Conservation (phyloP, 2,113 vertebrate genomes). For the Pholis gunnellus region DNA sequence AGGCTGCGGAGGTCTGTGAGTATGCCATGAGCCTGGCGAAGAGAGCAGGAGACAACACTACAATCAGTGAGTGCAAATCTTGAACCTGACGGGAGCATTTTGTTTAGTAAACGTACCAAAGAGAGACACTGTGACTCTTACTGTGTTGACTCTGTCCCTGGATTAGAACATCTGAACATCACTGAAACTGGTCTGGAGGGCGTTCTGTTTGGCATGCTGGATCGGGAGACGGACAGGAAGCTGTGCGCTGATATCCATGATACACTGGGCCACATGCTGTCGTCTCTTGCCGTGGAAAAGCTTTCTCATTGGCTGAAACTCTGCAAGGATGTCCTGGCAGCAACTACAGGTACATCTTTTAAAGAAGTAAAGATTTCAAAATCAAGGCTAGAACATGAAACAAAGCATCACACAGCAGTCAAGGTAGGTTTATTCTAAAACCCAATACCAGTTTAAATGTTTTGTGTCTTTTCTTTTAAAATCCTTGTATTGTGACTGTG, state of each 20-base stretch:
- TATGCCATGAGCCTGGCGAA: slow-evolving; percentile 97
- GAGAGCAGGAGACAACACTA: slow-evolving; percentile 87
- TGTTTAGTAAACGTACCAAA: not conserved
- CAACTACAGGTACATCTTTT: slow-evolving; percentile 89
- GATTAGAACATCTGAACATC: slow-evolving; percentile 89
- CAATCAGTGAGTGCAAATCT: slow-evolving; percentile 86
- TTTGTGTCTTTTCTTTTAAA: not conserved
- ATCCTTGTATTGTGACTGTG: not conserved
- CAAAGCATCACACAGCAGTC: not conserved
- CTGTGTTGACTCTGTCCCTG: slow-evolving; percentile 2
- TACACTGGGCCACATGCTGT: slow-evolving; percentile 98
- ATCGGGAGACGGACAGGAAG: slow-evolving; percentile 96
- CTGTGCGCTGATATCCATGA: slow-evolving; percentile 98
- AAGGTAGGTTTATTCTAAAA: not conserved
- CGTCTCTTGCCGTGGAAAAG: slow-evolving; percentile 95
- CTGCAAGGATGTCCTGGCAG: slow-evolving; percentile 98
- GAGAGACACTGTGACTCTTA: not conserved
- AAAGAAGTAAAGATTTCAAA: slow-evolving; percentile 9
- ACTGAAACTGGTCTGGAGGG: slow-evolving; percentile 97
- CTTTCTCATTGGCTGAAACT: slow-evolving; percentile 98
- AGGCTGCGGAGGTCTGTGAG: slow-evolving; percentile 97
- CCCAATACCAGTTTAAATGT: not conserved
- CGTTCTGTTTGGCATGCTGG: slow-evolving; percentile 97
- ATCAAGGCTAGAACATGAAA: not conserved
- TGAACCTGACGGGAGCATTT: not conserved